phyloP scores from a whole-genome alignment of 2,888 invertebrate genomes.

The Tetropium fuscum region DNA sequence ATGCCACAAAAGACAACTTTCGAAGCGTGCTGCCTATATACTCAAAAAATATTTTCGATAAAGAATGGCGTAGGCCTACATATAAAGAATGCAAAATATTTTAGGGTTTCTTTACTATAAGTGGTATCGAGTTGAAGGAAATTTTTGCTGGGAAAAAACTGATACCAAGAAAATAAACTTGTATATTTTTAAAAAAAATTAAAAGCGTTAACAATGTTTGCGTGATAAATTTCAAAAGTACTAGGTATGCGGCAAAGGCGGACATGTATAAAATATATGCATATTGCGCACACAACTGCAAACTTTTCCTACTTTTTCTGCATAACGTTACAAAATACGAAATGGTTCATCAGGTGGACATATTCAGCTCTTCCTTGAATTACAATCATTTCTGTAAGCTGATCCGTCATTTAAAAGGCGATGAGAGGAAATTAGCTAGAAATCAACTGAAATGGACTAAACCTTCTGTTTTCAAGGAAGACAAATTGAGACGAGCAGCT shows the following conservation, averaged over 20 bases:
- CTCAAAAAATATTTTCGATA: background rate
- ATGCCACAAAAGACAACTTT: too few species aligned
- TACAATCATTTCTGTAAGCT: conserved; percentile 12
- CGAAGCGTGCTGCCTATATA: background rate
- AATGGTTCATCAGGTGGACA: conserved; percentile 12
- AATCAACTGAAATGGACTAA: background rate
- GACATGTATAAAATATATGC: conserved; percentile 13
- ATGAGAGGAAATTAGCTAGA: conserved; percentile 11
- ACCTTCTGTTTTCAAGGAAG: conserved; percentile 1
- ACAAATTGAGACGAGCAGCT: background rate
- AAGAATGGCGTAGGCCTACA: conserved; percentile 3
- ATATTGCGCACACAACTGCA: conserved; percentile 15
- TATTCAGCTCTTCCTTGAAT: conserved; percentile 15
- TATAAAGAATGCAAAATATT: conserved; percentile 1
- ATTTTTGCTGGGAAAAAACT: background rate
- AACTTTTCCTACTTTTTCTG: conserved; percentile 10
- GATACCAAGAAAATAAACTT: background rate
- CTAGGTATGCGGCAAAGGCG: background rate
- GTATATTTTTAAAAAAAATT: background rate
- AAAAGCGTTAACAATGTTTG: conserved; percentile 14
- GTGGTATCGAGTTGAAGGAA: background rate
- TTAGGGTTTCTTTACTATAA: background rate
- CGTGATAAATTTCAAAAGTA: conserved; percentile 13
- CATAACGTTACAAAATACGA: conserved; percentile 4
- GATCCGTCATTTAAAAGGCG: conserved; percentile 11